phyloP scores from a whole-genome alignment of 2,113 vertebrate species.

The Chionodraco myersi region DNA sequence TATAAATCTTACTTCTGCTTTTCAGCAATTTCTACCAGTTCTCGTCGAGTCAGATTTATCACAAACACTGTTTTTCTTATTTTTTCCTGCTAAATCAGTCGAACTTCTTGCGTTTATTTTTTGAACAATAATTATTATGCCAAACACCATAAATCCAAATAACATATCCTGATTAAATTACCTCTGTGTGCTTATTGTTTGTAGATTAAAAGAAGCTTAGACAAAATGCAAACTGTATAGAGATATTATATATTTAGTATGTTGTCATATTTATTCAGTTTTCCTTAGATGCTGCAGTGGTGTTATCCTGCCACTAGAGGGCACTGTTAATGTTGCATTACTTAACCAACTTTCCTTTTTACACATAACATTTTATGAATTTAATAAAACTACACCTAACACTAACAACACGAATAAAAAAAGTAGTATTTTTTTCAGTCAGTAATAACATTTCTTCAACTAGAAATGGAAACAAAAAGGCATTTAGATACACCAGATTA shows the following conservation, averaged over 20 bases:
- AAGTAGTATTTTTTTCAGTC: neutral
- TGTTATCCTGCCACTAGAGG: constrained; percentile 43
- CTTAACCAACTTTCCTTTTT: neutral
- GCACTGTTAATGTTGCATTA: constrained; percentile 34
- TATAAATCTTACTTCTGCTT: neutral
- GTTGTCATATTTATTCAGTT: no score
- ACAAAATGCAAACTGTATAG: neutral
- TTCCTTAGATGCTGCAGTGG: constrained; percentile 7
- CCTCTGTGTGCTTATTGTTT: neutral
- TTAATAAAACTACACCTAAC: neutral
- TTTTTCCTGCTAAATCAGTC: neutral
- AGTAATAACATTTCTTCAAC: neutral
- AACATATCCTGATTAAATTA: neutral
- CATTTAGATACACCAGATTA: no score
- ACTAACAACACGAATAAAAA: neutral
- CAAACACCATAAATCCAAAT: neutral
- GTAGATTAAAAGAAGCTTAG: neutral
- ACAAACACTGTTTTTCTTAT: neutral
- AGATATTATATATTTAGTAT: no score
- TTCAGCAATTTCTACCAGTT: neutral
- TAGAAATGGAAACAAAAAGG: neutral
- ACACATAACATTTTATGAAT: neutral
- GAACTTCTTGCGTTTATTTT: neutral
- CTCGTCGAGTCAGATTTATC: neutral
- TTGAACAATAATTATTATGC: neutral